Evolutionary conservation across 1,140 invertebrate species (phyloP).

Genomic region (Alviniconcha marisindica): DNA sequence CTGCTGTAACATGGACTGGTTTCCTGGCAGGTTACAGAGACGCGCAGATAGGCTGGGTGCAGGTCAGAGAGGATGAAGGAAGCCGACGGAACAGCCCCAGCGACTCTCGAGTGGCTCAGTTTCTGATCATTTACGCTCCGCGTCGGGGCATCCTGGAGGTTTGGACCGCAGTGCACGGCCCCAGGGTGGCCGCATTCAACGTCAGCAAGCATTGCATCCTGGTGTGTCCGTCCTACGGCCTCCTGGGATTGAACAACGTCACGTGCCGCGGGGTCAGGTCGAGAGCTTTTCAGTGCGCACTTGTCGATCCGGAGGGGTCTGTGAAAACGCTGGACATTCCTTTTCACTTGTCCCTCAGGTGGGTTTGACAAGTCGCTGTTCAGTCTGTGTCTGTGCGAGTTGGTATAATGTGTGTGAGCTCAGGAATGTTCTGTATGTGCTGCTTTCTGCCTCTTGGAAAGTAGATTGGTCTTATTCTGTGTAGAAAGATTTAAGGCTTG

Average conservation of each 20-base stretch:
- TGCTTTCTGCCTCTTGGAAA: no score
- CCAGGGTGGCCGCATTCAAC: constrained; percentile 91
- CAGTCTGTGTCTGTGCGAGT: background rate
- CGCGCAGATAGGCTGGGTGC: constrained; percentile 89
- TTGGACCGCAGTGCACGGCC: constrained; percentile 90
- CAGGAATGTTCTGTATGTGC: no score
- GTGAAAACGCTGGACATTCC: constrained; percentile 90
- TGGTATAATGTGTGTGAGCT: no score
- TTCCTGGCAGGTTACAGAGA: constrained; percentile 86
- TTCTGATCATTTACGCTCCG: constrained; percentile 91
- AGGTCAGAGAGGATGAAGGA: constrained; percentile 82
- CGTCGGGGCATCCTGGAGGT: constrained; percentile 89
- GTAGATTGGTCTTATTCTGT: no score
- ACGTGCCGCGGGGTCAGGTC: constrained; percentile 76
- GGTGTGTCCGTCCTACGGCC: constrained; percentile 84
- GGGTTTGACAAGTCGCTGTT: constrained; percentile 24
- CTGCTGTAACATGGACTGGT: background rate
- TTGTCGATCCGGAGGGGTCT: constrained; percentile 88
- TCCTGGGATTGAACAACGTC: constrained; percentile 83
- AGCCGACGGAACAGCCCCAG: constrained; percentile 42
- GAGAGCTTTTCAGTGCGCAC: constrained; percentile 84
- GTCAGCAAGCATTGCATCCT: constrained; percentile 84
- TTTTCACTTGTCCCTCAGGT: constrained; percentile 86
- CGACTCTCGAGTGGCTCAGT: constrained; percentile 80
- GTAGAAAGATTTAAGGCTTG: no score